Conservation (phyloP, 2,888 invertebrate genomes). For the Chloromyia formosa region DNA sequence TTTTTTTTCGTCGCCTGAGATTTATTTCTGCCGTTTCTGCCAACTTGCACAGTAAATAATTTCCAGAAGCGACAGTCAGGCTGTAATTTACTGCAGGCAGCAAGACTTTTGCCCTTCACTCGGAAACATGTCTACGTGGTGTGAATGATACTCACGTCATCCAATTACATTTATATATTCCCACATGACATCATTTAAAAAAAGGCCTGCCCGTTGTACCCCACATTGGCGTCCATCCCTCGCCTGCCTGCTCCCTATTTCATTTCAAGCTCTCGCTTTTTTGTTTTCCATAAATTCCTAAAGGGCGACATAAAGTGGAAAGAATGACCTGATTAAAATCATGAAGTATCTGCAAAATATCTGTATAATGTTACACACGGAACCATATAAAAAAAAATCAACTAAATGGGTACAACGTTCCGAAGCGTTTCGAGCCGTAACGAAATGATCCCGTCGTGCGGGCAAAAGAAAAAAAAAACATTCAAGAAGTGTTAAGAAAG, state of each 20-base stretch:
- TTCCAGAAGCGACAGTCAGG: no score
- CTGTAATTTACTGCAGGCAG: no score
- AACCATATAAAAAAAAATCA: constrained; percentile 25
- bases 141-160: constrained; percentile 2
- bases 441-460: constrained; percentile 4
- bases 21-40: no score
- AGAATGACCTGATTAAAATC: constrained; percentile 46
- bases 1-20: no score
- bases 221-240: background rate
- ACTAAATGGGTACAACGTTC: constrained; percentile 33
- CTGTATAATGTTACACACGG: constrained; percentile 38
- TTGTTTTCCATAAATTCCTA: constrained; percentile 26
- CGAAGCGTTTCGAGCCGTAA: constrained; percentile 5
- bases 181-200: background rate
- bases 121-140: background rate
- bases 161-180: background rate
- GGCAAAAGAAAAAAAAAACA: no score
- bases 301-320: constrained; percentile 39
- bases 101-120: no score
- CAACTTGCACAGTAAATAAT: no score
- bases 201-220: no score
- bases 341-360: constrained; percentile 44
- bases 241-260: background rate
- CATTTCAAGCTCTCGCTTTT: background rate
- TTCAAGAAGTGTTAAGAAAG: no score